Evolutionary conservation across 2,797 vertebrate species (phyloP), one percentile per base, ranked within the genome.

Genomic region (Enteromius unitaeniatus): DNA sequence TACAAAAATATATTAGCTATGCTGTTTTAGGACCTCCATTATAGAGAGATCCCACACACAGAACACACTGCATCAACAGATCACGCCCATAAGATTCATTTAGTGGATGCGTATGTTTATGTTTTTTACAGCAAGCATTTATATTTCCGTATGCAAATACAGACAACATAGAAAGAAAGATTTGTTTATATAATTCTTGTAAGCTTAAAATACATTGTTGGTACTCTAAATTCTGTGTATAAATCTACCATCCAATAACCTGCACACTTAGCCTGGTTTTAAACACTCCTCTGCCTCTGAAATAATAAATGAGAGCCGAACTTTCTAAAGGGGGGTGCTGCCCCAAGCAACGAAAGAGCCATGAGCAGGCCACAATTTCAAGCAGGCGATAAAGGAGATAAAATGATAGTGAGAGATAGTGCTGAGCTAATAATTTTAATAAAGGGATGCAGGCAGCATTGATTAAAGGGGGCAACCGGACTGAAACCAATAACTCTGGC

Each of bases 371-470:
- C 91, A 87, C 92, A 93, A 93, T 94, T 94, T 93, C 90, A 91
- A 94, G 91, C 87, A 53, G 75, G 88, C 90, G 77, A 78, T 78
- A 78, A 88, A 93, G 90, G 91, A 94, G 93, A 95, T 93, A 91
- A 94, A 95, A 95, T 93, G 92, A 95, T 94, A 94, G 92, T 88
- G 62, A 91, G 88, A 91, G 93, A 95, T 95, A 95, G 92, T 95
- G 95, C 95, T 95, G 94, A 95, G 95, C 94, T 95, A 95, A 95
- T 95, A 92, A 94, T 95, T 95, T 95, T 95, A 95, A 95, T 95
- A 95, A 95, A 95, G 93, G 93, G 93, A 95, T 95, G 94, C 95
- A 95, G 94, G 94, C 93, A 92, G 91, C 95, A 96, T 95, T 95
- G 95, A 96, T 95, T 96, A 95, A 95, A 95, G 94, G 94, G 93